A percentile compares a stretch with the other conserved stretches of the same genome.
Conservation (phyloP, 2,113 vertebrate species). For the Ceyx melanurus region DNA sequence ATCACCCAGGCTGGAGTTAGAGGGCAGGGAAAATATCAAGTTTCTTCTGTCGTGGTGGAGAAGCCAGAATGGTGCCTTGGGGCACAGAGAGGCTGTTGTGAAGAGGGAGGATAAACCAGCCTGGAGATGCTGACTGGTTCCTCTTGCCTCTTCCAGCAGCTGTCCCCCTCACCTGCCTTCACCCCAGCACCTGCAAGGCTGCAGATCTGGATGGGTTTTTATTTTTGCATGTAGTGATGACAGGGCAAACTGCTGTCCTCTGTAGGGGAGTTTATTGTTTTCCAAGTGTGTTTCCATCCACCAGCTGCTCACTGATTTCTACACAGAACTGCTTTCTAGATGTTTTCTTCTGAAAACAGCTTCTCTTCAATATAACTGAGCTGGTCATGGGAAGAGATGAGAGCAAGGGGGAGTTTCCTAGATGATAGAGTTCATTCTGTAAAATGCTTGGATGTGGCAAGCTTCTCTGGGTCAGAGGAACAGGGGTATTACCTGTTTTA, state of each 20-base stretch:
- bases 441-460: neutral
- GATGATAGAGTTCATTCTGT: neutral
- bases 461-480: neutral
- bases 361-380: neutral
- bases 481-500: neutral
- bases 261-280: neutral
- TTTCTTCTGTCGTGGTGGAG: conserved; percentile 34
- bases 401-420: neutral
- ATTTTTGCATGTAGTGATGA: neutral
- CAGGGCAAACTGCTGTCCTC: neutral
- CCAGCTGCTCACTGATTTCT: neutral
- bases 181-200: neutral
- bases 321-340: neutral
- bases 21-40: conserved; percentile 14
- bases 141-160: neutral
- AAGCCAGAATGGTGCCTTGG: conserved; percentile 31
- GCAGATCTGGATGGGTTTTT: neutral
- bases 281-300: neutral
- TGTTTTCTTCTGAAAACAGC: neutral
- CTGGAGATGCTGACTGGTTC: neutral
- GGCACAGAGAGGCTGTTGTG: conserved; percentile 7
- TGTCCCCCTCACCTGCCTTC: neutral
- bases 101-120: neutral
- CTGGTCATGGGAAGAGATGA: neutral
- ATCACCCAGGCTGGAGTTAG: conserved; percentile 2